Evolutionary conservation across 2,888 invertebrate genomes (phyloP).

Genomic region (Drosophila ustulata): DNA sequence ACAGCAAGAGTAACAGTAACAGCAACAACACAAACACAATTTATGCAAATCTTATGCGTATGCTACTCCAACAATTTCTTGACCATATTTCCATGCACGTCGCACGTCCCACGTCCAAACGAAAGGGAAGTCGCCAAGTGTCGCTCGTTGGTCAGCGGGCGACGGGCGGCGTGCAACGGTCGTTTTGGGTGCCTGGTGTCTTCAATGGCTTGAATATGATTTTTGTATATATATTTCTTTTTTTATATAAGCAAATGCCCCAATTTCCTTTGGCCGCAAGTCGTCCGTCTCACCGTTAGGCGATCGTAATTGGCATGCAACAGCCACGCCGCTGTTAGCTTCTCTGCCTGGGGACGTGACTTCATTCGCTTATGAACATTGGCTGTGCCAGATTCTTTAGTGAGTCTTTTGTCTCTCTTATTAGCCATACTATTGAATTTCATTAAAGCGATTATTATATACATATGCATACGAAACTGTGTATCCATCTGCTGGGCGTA

Average conservation of each 20-base stretch:
- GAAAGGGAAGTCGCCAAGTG: constrained; percentile 81
- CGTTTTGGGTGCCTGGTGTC: background rate
- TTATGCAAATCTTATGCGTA: constrained; percentile 78
- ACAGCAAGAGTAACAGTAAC: constrained; percentile 17
- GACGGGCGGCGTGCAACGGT: background rate
- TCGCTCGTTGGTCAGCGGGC: background rate
- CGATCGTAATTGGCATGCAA: constrained; percentile 74
- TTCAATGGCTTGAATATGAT: constrained; percentile 64
- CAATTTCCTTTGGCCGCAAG: constrained; percentile 53
- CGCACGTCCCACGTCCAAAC: constrained; percentile 63
- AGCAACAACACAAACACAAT: constrained; percentile 48
- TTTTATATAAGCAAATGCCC: constrained; percentile 80
- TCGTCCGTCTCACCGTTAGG: constrained; percentile 58
- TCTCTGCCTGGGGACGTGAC: constrained; percentile 57
- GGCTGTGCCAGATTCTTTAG: constrained; percentile 66
- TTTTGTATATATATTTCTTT: constrained; percentile 41
- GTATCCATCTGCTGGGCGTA: constrained; percentile 21
- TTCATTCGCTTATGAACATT: constrained; percentile 51
- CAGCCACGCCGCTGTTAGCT: constrained; percentile 35
- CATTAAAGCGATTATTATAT: constrained; percentile 58
- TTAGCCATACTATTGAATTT: constrained; percentile 53
- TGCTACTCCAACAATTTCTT: constrained; percentile 68
- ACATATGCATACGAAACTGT: constrained; percentile 5
- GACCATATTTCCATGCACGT: constrained; percentile 77
- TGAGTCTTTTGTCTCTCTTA: constrained; percentile 40